Percentiles rank a stretch among this genome's conserved stretches.
These are phyloP conservation scores for Aurelia sp. DNA, from an alignment of 30 jellyfish, hydroid and myxozoan species.

Conservation along the genomic window DNA sequence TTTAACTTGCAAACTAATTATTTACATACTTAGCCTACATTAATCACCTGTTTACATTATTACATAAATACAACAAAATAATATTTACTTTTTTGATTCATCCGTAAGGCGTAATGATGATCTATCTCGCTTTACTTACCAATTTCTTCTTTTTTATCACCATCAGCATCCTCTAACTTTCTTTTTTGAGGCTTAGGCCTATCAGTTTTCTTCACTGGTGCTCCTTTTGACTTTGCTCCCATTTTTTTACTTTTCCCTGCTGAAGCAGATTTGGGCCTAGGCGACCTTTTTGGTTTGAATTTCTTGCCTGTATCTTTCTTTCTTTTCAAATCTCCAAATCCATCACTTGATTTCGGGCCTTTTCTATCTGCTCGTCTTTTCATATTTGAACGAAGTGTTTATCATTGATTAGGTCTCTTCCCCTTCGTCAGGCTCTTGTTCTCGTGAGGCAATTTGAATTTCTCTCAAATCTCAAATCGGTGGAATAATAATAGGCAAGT, in stretches of 20 bases:
- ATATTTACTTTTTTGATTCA: no score
- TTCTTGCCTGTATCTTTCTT: slow-evolving; percentile 29
- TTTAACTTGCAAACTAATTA: no score
- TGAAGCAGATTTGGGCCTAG: slow-evolving; percentile 7
- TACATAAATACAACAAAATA: no score
- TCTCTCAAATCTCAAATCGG: no score
- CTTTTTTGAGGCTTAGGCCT: not conserved
- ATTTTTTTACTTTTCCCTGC: not conserved
- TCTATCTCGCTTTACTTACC: not conserved
- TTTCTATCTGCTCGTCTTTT: slow-evolving; percentile 27
- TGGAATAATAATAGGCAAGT: no score
- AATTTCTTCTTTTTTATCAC: slow-evolving; percentile 28
- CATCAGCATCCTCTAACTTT: not conserved
- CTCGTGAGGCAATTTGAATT: no score
- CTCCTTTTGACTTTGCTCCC: slow-evolving; percentile 11
- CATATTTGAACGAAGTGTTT: not conserved
- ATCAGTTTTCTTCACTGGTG: slow-evolving; percentile 1
- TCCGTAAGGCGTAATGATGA: no score
- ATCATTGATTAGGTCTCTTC: no score
- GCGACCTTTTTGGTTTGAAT: slow-evolving; percentile 37
- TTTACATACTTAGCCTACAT: no score
- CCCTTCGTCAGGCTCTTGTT: no score
- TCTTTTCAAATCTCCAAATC: slow-evolving; percentile 18
- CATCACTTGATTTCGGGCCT: not conserved
- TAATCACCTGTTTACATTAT: no score